Evolutionary conservation across 2,797 vertebrate species (phyloP).

Genomic region (Danio kyathit): DNA sequence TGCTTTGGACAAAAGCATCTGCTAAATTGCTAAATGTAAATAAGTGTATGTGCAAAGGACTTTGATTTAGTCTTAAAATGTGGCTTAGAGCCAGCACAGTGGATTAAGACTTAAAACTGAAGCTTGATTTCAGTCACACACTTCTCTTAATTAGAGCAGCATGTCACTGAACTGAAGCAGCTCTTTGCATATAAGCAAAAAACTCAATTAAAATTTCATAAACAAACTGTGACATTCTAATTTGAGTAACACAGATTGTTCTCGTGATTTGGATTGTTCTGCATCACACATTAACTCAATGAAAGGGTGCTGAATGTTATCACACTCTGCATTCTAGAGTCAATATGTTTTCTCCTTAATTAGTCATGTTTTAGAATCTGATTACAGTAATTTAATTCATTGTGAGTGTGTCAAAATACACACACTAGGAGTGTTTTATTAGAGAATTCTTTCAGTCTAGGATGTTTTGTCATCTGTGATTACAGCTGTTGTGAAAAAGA

Average conservation of each 20-base stretch:
- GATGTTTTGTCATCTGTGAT: constrained; percentile 8
- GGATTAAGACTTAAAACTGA: constrained; percentile 3
- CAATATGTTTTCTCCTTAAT: constrained; percentile 39
- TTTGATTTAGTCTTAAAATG: not conserved
- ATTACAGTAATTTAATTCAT: constrained; percentile 47
- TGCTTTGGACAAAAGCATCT: too few relatives aligned
- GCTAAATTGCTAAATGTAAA: too few relatives aligned
- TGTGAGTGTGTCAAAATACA: not conserved
- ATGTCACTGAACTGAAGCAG: constrained; percentile 20
- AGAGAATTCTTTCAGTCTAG: not conserved
- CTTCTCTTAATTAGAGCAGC: constrained; percentile 30
- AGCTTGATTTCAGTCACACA: not conserved
- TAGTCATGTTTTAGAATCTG: constrained; percentile 41
- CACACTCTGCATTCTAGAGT: constrained; percentile 17
- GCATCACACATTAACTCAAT: constrained; percentile 22
- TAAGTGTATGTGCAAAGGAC: not conserved
- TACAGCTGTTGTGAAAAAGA: not conserved
- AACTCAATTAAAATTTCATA: constrained; percentile 30
- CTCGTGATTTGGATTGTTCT: constrained; percentile 30
- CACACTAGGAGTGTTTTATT: not conserved
- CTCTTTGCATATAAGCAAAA: constrained; percentile 19
- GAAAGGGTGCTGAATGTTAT: not conserved
- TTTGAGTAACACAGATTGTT: constrained; percentile 44
- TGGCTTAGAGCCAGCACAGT: constrained; percentile 9
- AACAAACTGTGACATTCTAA: constrained; percentile 36